phyloP scores from a whole-genome alignment of 2,888 invertebrate species.

The Philereme transversata region DNA sequence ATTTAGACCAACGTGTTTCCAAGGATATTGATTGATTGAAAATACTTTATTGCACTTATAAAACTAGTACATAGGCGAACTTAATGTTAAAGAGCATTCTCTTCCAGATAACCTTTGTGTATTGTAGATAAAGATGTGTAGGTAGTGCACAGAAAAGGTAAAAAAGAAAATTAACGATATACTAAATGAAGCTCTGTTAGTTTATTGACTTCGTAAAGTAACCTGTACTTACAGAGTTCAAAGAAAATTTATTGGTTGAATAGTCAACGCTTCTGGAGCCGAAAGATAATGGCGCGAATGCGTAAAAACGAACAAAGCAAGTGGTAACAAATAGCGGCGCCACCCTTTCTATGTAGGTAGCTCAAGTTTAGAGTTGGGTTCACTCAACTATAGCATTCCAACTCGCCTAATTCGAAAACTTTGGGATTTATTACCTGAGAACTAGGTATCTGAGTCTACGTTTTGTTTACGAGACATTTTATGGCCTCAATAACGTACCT shows the following conservation, averaged over 20 bases:
- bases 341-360: constrained; percentile 13
- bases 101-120: too few species aligned
- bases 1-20: too few species aligned
- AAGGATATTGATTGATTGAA: too few species aligned
- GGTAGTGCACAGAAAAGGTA: too few species aligned
- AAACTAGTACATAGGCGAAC: too few species aligned
- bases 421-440: constrained; percentile 14
- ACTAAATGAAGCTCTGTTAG: too few species aligned
- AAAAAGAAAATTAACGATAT: too few species aligned
- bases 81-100: too few species aligned
- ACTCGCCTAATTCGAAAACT: constrained; percentile 16
- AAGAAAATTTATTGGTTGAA: constrained; percentile 6
- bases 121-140: too few species aligned
- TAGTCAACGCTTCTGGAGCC: constrained; percentile 1
- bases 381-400: constrained; percentile 5
- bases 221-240: neutral
- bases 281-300: neutral
- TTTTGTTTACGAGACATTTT: neutral
- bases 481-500: too few species aligned
- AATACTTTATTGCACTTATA: too few species aligned
- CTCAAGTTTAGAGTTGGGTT: constrained; percentile 5
- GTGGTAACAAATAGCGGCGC: constrained; percentile 11
- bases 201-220: too few species aligned
- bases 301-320: constrained; percentile 6
- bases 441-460: neutral